Conservation (phyloP, 1,140 invertebrate species). For the Drosophila parvula region DNA sequence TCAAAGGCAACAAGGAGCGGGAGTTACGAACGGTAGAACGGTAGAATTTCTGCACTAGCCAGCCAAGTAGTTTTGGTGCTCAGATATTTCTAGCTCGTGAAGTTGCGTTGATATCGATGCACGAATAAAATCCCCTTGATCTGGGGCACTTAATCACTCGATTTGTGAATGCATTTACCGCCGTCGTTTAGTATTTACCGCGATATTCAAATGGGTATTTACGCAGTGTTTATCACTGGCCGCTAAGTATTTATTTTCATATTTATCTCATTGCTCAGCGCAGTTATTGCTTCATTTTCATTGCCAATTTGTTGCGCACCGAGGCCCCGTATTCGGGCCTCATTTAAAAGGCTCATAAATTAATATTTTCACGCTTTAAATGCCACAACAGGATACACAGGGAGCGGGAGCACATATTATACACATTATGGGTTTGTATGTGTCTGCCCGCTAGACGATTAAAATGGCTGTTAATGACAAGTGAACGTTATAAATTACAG, state of each 20-base stretch:
- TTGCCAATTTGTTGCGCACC: slow-evolving; percentile 49
- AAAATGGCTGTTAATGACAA: slow-evolving; percentile 82
- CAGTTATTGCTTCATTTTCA: slow-evolving; percentile 60
- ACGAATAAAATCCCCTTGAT: slow-evolving; percentile 19
- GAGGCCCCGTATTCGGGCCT: slow-evolving; percentile 12
- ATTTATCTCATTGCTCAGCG: slow-evolving; percentile 49
- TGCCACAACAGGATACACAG: slow-evolving; percentile 41
- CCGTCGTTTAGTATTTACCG: slow-evolving; percentile 51
- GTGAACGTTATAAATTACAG: slow-evolving; percentile 82
- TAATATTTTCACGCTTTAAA: slow-evolving; percentile 82
- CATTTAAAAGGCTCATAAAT: slow-evolving; percentile 75
- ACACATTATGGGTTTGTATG: slow-evolving; percentile 19
- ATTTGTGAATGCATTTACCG: slow-evolving; percentile 31
- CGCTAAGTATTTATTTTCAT: slow-evolving; percentile 63
- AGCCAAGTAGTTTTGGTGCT: background rate
- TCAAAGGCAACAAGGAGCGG: slow-evolving; percentile 1
- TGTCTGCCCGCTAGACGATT: slow-evolving; percentile 64
- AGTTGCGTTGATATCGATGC: slow-evolving; percentile 18
- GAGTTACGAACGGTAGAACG: background rate
- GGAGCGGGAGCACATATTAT: slow-evolving; percentile 14
- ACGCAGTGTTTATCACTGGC: slow-evolving; percentile 46
- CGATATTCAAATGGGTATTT: slow-evolving; percentile 48
- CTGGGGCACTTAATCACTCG: slow-evolving; percentile 24
- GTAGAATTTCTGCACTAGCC: slow-evolving; percentile 8
- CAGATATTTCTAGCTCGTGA: background rate